Percentiles rank a stretch among this genome's conserved stretches.
phyloP scores from a whole-genome alignment of 2,888 invertebrate genomes.

The Acanthoscelides obtectus region DNA sequence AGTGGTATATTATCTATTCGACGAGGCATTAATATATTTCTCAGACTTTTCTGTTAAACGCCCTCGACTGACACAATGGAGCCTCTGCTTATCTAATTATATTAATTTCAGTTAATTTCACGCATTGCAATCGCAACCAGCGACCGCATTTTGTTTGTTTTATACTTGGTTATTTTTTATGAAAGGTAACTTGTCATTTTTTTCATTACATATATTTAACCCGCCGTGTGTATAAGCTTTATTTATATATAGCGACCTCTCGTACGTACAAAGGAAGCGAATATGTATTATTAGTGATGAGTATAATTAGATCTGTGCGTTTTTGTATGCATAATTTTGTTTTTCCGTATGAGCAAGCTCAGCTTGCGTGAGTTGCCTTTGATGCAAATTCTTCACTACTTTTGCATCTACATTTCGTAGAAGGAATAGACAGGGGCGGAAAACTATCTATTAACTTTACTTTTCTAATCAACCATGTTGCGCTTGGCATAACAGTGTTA shows the following conservation, averaged over 20 bases:
- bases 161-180: slow-evolving; percentile 1
- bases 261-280: slow-evolving; percentile 9
- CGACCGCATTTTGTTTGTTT: background rate
- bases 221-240: slow-evolving; percentile 4
- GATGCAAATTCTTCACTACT: background rate
- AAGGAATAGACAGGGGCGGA: too few species aligned
- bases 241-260: slow-evolving; percentile 7
- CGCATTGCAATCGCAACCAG: background rate
- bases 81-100: background rate
- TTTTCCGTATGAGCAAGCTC: slow-evolving; percentile 4
- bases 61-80: background rate
- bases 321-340: slow-evolving; percentile 8
- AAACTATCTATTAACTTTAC: too few species aligned
- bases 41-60: background rate
- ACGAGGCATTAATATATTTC: background rate
- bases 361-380: background rate
- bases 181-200: slow-evolving; percentile 21
- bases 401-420: too few species aligned
- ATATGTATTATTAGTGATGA: slow-evolving; percentile 13
- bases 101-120: slow-evolving; percentile 13
- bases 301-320: slow-evolving; percentile 13
- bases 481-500: too few species aligned
- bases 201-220: slow-evolving; percentile 21
- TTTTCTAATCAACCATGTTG: too few species aligned
- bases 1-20: too few species aligned